phyloP scores from a whole-genome alignment of 2,888 invertebrate genomes.

The Brachypterus glaber region DNA sequence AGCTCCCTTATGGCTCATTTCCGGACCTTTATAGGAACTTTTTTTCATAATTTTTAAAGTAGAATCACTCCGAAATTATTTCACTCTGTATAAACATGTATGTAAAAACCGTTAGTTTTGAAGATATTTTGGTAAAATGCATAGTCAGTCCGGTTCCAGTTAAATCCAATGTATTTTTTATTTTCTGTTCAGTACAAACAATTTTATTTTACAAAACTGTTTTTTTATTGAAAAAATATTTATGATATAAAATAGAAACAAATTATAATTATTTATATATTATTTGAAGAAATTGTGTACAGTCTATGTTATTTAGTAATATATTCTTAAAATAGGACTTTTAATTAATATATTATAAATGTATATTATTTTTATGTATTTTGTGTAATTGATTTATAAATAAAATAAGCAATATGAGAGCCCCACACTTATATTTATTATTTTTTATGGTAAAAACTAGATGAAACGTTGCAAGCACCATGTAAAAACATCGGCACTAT shows the following conservation, averaged over 20 bases:
- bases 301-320: slow-evolving; percentile 14
- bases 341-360: slow-evolving; percentile 20
- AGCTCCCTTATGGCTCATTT: too few species aligned
- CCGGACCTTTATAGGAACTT: too few species aligned
- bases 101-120: too few species aligned
- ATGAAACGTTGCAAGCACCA: too few species aligned
- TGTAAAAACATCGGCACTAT: too few species aligned
- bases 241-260: not conserved
- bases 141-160: too few species aligned
- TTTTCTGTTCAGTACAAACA: slow-evolving; percentile 19
- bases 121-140: too few species aligned
- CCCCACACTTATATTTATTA: too few species aligned
- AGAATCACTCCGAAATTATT: too few species aligned
- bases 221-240: slow-evolving; percentile 19
- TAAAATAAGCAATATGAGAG: not conserved
- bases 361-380: slow-evolving; percentile 11
- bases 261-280: slow-evolving; percentile 3
- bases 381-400: slow-evolving; percentile 3
- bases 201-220: slow-evolving; percentile 15
- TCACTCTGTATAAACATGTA: too few species aligned
- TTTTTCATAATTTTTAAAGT: too few species aligned
- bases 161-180: too few species aligned
- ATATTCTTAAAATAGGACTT: slow-evolving; percentile 18
- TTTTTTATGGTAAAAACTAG: slow-evolving; percentile 16
- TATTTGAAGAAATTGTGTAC: not conserved